These are phyloP conservation scores for Chionis minor DNA, from an alignment of 2,113 vertebrate genomes.

Conservation along the genomic window DNA sequence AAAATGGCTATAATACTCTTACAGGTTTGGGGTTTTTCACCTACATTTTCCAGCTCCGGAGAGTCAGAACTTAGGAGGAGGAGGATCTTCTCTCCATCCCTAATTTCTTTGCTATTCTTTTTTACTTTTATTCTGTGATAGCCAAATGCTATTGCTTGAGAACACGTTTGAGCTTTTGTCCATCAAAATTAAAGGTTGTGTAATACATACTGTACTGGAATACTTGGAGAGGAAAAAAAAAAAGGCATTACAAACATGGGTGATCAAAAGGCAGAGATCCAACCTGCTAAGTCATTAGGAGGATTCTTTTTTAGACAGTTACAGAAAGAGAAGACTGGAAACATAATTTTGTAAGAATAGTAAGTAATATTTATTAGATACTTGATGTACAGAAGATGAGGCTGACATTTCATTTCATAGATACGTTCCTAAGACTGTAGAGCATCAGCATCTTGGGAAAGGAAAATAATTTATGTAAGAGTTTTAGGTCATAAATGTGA, in stretches of 20 bases:
- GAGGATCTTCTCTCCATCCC: not conserved
- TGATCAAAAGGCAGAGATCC: not conserved
- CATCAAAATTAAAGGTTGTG: not conserved
- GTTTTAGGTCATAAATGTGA: slow-evolving; percentile 19
- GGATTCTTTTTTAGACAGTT: not conserved
- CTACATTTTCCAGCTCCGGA: not conserved
- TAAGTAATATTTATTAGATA: not conserved
- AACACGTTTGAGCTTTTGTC: not conserved
- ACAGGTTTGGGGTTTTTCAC: not conserved
- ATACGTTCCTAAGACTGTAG: not conserved
- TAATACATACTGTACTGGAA: not conserved
- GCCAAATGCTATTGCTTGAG: not conserved
- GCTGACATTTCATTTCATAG: not conserved
- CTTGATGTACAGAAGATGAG: not conserved
- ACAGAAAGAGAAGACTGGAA: not conserved
- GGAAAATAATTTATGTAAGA: not conserved
- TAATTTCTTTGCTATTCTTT: not conserved
- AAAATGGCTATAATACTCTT: not conserved
- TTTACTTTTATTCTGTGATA: not conserved
- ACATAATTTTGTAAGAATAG: not conserved
- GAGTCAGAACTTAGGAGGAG: not conserved
- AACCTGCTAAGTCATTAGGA: not conserved
- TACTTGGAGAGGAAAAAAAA: not conserved
- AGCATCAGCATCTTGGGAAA: not conserved
- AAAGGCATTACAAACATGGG: not conserved